Evolutionary conservation across 2,797 vertebrate genomes (phyloP).

Genomic region (Antennarius maculatus): DNA sequence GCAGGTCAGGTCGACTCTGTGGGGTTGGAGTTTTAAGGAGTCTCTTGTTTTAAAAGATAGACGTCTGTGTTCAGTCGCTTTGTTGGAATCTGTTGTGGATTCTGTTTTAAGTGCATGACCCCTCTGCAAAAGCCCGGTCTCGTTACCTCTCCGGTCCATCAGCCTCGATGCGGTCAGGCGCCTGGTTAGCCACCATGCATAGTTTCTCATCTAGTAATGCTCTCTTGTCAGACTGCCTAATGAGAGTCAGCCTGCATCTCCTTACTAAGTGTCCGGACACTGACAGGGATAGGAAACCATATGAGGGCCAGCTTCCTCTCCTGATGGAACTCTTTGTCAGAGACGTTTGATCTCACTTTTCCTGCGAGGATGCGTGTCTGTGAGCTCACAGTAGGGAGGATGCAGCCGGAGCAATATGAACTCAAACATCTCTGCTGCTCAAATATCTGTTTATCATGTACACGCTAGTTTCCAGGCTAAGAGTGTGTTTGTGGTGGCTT

Average conservation of each 20-base stretch:
- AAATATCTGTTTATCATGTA: constrained; percentile 1
- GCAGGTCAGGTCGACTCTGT: constrained; percentile 11
- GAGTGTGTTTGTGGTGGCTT: not conserved
- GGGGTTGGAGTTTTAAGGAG: constrained; percentile 32
- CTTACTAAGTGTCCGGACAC: constrained; percentile 26
- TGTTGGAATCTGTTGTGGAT: not conserved
- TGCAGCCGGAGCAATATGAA: constrained; percentile 13
- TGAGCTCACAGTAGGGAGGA: constrained; percentile 21
- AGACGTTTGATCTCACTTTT: constrained; percentile 28
- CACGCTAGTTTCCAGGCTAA: not conserved
- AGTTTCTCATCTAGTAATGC: constrained; percentile 47
- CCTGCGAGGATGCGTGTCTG: constrained; percentile 1
- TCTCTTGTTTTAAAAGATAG: constrained; percentile 1
- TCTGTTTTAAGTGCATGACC: constrained; percentile 11
- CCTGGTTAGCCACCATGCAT: constrained; percentile 42
- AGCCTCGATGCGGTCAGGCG: constrained; percentile 1
- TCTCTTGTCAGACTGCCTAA: constrained; percentile 45
- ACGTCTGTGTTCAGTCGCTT: not conserved
- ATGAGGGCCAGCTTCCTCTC: constrained; percentile 41
- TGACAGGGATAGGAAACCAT: constrained; percentile 51
- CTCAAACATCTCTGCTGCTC: constrained; percentile 1
- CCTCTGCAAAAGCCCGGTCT: not conserved
- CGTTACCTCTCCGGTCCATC: not conserved
- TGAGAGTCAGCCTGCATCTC: constrained; percentile 38
- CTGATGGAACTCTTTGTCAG: constrained; percentile 17